A percentile compares a stretch with the other conserved stretches of the same genome.
phyloP scores from a whole-genome alignment of 2,888 invertebrate species.

The Philhelius pedissequus region DNA sequence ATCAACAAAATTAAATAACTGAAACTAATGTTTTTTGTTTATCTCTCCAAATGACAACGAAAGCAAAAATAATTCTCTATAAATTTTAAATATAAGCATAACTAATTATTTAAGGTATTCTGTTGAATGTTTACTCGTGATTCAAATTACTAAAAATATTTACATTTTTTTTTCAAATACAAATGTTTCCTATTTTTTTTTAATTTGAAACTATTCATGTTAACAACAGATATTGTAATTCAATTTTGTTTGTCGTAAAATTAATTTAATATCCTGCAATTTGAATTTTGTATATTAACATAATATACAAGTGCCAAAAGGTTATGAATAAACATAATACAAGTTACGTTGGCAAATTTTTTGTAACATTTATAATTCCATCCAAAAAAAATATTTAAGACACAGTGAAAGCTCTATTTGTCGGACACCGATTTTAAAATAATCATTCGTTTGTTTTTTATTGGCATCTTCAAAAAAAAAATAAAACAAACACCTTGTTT shows the following conservation, averaged over 20 bases:
- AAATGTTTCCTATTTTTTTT: too few species aligned
- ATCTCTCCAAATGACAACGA: neutral
- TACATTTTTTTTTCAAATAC: too few species aligned
- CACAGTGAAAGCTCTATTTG: too few species aligned
- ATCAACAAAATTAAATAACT: neutral
- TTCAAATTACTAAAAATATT: too few species aligned
- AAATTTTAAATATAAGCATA: too few species aligned
- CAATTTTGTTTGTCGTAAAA: neutral
- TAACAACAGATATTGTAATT: neutral
- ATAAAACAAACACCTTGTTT: too few species aligned
- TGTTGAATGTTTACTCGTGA: too few species aligned
- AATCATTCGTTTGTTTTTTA: too few species aligned
- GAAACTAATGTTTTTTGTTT: neutral
- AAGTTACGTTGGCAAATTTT: neutral
- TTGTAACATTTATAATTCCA: neutral
- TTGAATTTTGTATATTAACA: neutral
- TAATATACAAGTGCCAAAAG: neutral
- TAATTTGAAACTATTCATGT: neutral
- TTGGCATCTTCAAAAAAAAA: too few species aligned
- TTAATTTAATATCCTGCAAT: neutral
- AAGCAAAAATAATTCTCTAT: neutral
- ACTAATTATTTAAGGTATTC: too few species aligned
- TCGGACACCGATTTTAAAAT: too few species aligned
- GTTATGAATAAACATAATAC: neutral
- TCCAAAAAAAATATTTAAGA: too few species aligned